phyloP scores from a whole-genome alignment of 2,113 vertebrate species.

The Macquaria ambigua region DNA sequence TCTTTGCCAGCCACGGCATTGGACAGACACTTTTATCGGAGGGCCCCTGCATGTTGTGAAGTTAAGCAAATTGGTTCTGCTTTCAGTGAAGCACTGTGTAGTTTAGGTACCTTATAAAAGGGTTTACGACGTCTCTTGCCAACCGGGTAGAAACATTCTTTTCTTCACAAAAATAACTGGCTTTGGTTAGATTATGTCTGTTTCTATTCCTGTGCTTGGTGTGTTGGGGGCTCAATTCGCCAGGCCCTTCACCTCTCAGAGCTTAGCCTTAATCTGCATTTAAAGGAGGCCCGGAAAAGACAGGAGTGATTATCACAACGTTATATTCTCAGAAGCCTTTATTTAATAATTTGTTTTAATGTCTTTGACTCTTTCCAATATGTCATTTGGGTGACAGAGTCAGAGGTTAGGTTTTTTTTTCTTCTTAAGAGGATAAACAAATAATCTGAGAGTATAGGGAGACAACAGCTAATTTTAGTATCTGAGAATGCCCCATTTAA shows the following conservation, averaged over 20 bases:
- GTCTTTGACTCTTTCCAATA: constrained; percentile 63
- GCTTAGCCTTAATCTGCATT: constrained; percentile 85
- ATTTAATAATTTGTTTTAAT: constrained; percentile 81
- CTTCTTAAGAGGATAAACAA: constrained; percentile 65
- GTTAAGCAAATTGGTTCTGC: constrained; percentile 87
- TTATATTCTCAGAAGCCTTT: constrained; percentile 74
- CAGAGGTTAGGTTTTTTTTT: constrained; percentile 44
- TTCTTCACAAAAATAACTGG: constrained; percentile 82
- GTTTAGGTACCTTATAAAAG: constrained; percentile 80
- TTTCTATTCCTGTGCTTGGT: constrained; percentile 80
- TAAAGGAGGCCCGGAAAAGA: constrained; percentile 75
- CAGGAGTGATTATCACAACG: constrained; percentile 74
- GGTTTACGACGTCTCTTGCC: constrained; percentile 80
- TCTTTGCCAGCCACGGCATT: constrained; percentile 70
- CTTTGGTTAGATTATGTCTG: constrained; percentile 85
- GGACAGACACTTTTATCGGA: constrained; percentile 77
- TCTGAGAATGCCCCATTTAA: constrained; percentile 40
- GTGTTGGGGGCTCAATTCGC: constrained; percentile 80
- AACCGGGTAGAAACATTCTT: constrained; percentile 76
- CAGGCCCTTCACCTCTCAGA: constrained; percentile 83
- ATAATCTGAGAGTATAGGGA: constrained; percentile 44
- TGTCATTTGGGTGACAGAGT: constrained; percentile 68
- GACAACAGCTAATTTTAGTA: constrained; percentile 50
- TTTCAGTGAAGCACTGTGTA: constrained; percentile 75
- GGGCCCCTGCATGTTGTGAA: constrained; percentile 73